Base-by-base conservation (phyloP, 2,888 invertebrate genomes). In the Perithous albicinctus region DNA sequence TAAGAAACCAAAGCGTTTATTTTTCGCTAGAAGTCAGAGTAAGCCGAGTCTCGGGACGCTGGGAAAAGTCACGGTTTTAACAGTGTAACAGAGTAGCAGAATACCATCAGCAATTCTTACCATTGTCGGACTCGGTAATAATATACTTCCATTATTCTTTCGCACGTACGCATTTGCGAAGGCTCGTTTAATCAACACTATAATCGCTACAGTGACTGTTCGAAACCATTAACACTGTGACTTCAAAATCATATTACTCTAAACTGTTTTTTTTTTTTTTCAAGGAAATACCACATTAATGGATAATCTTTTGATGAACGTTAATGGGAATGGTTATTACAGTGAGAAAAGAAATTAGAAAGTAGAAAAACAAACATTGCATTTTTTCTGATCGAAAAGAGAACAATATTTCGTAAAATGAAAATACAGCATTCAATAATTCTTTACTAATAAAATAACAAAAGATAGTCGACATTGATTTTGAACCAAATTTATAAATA, bases 81-180 rank as follows among this genome's bases (percentile, higher is more conserved):
- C 46, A 59, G 35, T 54, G 61, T 66, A 77, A 69, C 78, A 54
- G 61, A 69, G 29, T 32, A 18, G 32, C 32, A 32, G 59, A 59
- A 41, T 70, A 78, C 63, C 23, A 51, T 64, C 54, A 46, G n/a
- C 70, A 66, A 59, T 78, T 82, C 59, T 32, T 32, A 6, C 67
- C 76, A 82, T 82, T 82, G 82, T 82, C 76, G 48, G 72, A 48
- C 59, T 51, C 20, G 72, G 43, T 69, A 63, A 63, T 79, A 82
- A 82, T 82, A 76, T 43, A 72, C 75, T 66, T 75, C 72, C 75
- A 75, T 78, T 72, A 72, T 76, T 79, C 72, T 82, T 79, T 70
- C 75, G 46, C 75, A 82, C 78, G 80, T 73, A 69, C 43, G 74
- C 82, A 76, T 76, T 79, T 72, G 38, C 38, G 56, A 63, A 76